Base-by-base conservation (phyloP, 2,888 invertebrate species). In the Halictus quadricinctus region DNA sequence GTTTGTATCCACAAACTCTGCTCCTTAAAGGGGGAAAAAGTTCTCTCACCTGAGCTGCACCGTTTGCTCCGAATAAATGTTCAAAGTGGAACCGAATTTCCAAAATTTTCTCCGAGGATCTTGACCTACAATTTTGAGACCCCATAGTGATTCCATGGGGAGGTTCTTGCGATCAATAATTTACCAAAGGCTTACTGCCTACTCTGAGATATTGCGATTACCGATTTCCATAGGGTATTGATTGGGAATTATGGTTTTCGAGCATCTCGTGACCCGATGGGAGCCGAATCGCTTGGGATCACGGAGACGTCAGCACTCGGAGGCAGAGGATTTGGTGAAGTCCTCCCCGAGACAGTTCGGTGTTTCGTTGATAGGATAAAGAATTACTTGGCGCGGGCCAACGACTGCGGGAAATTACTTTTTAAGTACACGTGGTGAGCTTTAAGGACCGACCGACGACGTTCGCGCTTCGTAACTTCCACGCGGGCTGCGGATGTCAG, bases 381-480 rank as follows among this genome's bases (percentile, higher is more conserved):
- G 69, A 72, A 73, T 25, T 76, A 36, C 58, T 43, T n/a, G 48
- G 60, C 46, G 46, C 36, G 72, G 60, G 50, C 10, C 41, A 69
- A 69, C 36, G 69, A 41, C 69, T 69, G 69, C 41, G 69, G 69
- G 41, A 85, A 83, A 83, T 72, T 50, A 83, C 76, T 85, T 85
- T 87, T 88, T 79, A 87, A 86, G 81, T 77, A 76, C 74, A 79
- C 85, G 79, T 72, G 80, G 82, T 82, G 81, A 84, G 83, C 81
- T 90, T 66, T 84, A 87, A 90, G 86, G 88, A 80, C 85, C 86
- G 81, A 87, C 88, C 87, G 90, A 88, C 87, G 90, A 87, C 89
- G 90, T 91, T 92, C 89, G 88, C 90, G 91, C 90, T 92, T 89
- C 80, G 84, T 76, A 91, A 88, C 86, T 89, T 89, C 87, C 82